Conservation (phyloP, 2,113 vertebrate genomes). For the Neodon shergylaensis region DNA sequence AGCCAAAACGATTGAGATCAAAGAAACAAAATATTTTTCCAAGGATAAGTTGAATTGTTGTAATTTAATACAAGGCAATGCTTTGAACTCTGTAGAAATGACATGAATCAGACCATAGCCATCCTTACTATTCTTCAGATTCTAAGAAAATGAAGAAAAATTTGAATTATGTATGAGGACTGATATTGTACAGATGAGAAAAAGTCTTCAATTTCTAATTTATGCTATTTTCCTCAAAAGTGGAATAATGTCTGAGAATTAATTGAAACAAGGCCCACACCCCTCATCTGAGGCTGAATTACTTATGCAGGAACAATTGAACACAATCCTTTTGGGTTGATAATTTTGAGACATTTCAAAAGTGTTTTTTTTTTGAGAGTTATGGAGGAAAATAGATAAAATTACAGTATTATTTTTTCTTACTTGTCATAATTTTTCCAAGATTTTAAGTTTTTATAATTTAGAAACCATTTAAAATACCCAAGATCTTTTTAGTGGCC, state of each 20-base stretch:
- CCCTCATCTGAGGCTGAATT: neutral
- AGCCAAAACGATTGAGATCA: neutral
- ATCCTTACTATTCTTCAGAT: neutral
- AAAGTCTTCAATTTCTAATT: neutral
- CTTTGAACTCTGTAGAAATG: neutral
- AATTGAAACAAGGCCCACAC: neutral
- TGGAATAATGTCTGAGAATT: neutral
- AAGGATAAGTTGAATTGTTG: neutral
- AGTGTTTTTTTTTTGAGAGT: neutral
- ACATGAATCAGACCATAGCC: neutral
- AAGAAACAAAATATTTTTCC: constrained; percentile 24
- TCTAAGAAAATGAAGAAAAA: neutral
- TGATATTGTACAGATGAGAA: neutral
- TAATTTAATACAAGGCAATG: constrained; percentile 2
- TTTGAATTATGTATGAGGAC: neutral
- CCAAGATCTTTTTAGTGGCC: neutral
- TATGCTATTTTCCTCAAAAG: constrained; percentile 1
- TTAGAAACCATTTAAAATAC: constrained; percentile 25
- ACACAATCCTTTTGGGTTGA: neutral
- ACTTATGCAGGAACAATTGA: neutral
- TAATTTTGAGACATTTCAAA: neutral
- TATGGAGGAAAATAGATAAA: neutral
- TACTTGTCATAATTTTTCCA: neutral
- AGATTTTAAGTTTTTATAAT: neutral
- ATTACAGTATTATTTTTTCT: neutral